Base-by-base conservation (phyloP, 2,888 invertebrate genomes). In the Standfussiana lucernea region DNA sequence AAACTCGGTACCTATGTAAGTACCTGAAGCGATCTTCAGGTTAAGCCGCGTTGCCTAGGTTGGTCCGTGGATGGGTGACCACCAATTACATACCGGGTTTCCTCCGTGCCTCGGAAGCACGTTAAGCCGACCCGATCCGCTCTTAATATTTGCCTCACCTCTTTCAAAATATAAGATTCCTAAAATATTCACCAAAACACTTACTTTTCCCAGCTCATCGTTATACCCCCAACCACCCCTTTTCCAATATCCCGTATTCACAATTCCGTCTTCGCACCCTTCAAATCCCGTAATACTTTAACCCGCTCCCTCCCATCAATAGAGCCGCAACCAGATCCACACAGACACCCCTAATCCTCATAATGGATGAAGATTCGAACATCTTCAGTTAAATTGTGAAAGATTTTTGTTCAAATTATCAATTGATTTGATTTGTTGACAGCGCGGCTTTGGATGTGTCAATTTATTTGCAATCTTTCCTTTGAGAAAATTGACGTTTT, bases 361-460 rank as follows among this genome's bases (percentile, higher is more conserved):
- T 95, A 95, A 95, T 95, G 95, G 95, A 94, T 91, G 92, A 91
- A 92, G 93, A 94, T 93, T 94, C 90, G 87, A 90, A 87, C 92
- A 88, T 89, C 90, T 90, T 85, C 85, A 80, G 88, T 87, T 89
- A 91, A 93, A 92, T 92, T 90, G 92, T 91, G 88, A 90, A 91
- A 89, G 92, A 93, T 93, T 93, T 92, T 86, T 87, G 90, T 91
- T 91, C 92, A 92, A 92, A 94, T 93, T 93, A 93, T 92, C 91
- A 86, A 89, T 89, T 89, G 91, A 90, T 93, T 90, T 91, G 88
- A 83, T 89, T 88, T 90, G 88, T 90, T 87, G 84, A 83, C 88
- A 85, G 70, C 77, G 76, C 18, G 68, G 40, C 24, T 82, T 62
- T 72, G 71, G 79, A 50, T 83, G 76, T 76, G 72, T 72, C 84